Evolutionary conservation across 2,113 vertebrate genomes (phyloP).

Genomic region (Tupaia tana): DNA sequence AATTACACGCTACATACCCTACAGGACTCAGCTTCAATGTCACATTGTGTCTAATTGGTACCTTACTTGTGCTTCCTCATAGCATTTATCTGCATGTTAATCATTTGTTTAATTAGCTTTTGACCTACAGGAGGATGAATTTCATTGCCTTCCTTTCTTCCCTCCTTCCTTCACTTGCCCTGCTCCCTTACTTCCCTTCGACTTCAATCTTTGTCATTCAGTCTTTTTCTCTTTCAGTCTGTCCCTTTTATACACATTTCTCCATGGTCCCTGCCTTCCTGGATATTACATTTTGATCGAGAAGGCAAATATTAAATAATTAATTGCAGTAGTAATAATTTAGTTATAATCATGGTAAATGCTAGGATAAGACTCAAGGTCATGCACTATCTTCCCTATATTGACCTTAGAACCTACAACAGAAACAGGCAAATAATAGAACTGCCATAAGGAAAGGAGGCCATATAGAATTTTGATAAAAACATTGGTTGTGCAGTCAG

Average conservation of each 20-base stretch:
- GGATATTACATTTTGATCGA: constrained; percentile 29
- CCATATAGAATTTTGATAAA: background rate
- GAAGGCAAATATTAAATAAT: background rate
- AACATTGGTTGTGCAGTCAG: background rate
- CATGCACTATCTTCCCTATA: background rate
- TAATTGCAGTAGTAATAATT: background rate
- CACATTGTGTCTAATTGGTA: background rate
- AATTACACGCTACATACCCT: background rate
- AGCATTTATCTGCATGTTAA: background rate
- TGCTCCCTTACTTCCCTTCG: too few species aligned
- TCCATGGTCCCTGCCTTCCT: background rate
- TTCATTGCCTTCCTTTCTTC: rapidly evolving
- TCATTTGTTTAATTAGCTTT: background rate
- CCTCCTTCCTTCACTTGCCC: background rate
- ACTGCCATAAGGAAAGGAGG: background rate
- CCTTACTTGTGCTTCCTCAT: background rate
- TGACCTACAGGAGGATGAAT: background rate
- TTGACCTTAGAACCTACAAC: background rate
- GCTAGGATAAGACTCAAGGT: background rate
- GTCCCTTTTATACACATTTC: background rate
- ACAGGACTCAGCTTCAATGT: background rate
- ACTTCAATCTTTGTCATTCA: background rate
- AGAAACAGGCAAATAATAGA: background rate
- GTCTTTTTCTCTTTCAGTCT: background rate
- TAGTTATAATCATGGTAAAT: background rate